phyloP scores from a whole-genome alignment of 1,140 invertebrate genomes.

The Ooceraea biroi region DNA sequence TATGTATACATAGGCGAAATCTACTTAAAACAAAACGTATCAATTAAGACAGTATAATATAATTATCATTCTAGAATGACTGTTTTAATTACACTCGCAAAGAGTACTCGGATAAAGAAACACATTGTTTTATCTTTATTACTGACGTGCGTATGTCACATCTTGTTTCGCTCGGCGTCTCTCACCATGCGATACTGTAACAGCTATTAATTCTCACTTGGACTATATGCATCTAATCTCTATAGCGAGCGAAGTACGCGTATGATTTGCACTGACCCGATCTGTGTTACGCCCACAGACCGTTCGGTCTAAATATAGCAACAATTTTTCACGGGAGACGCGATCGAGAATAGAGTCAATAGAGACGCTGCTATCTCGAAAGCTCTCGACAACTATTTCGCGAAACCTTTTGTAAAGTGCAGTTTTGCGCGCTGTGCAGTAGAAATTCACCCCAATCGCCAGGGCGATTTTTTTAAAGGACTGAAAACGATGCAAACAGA shows the following conservation, averaged over 20 bases:
- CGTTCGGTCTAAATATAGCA: constrained; percentile 55
- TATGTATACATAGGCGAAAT: too few species aligned
- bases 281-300: constrained; percentile 46
- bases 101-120: not conserved
- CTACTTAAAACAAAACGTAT: too few species aligned
- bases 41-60: too few species aligned
- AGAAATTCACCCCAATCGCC: not conserved
- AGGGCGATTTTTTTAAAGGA: not conserved
- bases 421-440: not conserved
- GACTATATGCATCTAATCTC: constrained; percentile 12
- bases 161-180: not conserved
- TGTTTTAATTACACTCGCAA: not conserved
- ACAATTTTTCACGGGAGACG: constrained; percentile 50
- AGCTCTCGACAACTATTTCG: not conserved
- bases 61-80: not conserved
- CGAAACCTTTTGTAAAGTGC: not conserved
- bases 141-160: too few species aligned
- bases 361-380: not conserved
- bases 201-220: constrained; percentile 6
- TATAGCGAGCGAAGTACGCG: not conserved
- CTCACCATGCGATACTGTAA: not conserved
- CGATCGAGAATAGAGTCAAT: constrained; percentile 25
- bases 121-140: not conserved
- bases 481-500: not conserved
- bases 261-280: constrained; percentile 39